Base-by-base conservation (phyloP, 2,113 vertebrate genomes). In the Lasiurus cinereus region DNA sequence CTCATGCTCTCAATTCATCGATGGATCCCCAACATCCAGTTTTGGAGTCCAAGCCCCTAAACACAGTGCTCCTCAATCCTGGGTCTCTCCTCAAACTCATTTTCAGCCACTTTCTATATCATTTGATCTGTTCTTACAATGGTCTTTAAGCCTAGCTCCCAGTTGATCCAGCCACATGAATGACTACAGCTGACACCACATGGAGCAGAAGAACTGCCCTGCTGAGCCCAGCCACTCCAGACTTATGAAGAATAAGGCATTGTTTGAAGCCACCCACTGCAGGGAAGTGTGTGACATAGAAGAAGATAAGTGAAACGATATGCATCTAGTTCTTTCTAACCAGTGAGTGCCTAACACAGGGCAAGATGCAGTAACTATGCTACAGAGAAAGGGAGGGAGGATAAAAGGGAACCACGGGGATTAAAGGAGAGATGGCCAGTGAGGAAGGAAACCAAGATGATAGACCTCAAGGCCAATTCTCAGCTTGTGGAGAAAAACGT, bases 51-150 rank as follows among this genome's bases (percentile, higher is more conserved):
- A 8, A 54, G 50, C 3, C 46, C 79, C 46, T 3, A 1, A 18
- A 64, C 1, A 13, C 0, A 0, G 1, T 2, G 0, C 9, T 33
- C 33, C 14, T 18, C 12, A 27, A 27, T 2, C 31, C 24, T 9
- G 0, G 2, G 22, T 39, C 70, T 67, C 80, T 18, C 22, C 36
- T 29, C 33, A 31, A 19, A 52, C 5, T 16, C 21, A 62, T 48
- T 39, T 19, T 48, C 54, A 83, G 67, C 1, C 50, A 46, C 77
- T 43, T 9, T 72, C 19, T n/a, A 19, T n/a, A 43, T 66, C 12
- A 3, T 24, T 33, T 27, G 36, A 13, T 29, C 66, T 33, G 50
- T 3, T 86, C 22, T 24, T 52, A 5, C 21, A 39, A 21, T 2
- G 9, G 15, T 39, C 48, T 48, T 54, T 82, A 4, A 64, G 74